Evolutionary conservation across 2,888 invertebrate genomes (phyloP).

Genomic region (Drosophila paramelanica): DNA sequence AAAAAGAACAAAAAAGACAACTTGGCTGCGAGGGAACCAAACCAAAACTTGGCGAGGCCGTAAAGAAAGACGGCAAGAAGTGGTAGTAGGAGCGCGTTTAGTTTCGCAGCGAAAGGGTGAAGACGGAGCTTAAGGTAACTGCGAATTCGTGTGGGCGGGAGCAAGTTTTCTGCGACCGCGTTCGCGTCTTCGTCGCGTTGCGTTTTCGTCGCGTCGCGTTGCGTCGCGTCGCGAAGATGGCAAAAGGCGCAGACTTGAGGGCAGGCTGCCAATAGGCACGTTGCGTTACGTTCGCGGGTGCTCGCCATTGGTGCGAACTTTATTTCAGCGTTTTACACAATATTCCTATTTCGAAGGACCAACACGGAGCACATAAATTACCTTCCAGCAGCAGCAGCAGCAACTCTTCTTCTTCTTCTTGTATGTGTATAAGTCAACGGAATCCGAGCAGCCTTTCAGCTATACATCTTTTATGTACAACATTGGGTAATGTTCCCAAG

Average conservation of each 20-base stretch:
- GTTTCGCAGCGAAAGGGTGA: conserved; percentile 2
- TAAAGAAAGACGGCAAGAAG: conserved; percentile 2
- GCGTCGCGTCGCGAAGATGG: neutral
- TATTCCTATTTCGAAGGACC: conserved; percentile 26
- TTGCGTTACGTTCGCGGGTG: conserved; percentile 29
- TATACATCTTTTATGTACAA: neutral
- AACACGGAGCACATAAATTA: conserved; percentile 17
- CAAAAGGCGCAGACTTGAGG: neutral
- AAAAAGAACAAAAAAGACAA: neutral
- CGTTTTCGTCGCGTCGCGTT: no score
- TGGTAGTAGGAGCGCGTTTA: conserved; percentile 1
- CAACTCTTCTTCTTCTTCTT: no score
- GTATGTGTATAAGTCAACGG: neutral
- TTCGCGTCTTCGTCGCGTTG: neutral
- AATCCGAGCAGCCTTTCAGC: neutral
- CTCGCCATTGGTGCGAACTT: conserved; percentile 49
- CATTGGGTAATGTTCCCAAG: neutral
- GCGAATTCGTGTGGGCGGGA: conserved; percentile 1
- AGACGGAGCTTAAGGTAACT: conserved; percentile 3
- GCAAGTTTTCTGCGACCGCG: conserved; percentile 7
- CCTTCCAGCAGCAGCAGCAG: neutral
- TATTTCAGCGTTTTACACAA: conserved; percentile 36
- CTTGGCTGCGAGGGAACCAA: neutral
- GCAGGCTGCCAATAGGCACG: conserved; percentile 55
- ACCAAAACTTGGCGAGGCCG: neutral